A percentile compares a stretch with the other conserved stretches of the same genome.
Evolutionary conservation across 2,888 invertebrate species (phyloP).

Genomic region (Melieria crassipennis): DNA sequence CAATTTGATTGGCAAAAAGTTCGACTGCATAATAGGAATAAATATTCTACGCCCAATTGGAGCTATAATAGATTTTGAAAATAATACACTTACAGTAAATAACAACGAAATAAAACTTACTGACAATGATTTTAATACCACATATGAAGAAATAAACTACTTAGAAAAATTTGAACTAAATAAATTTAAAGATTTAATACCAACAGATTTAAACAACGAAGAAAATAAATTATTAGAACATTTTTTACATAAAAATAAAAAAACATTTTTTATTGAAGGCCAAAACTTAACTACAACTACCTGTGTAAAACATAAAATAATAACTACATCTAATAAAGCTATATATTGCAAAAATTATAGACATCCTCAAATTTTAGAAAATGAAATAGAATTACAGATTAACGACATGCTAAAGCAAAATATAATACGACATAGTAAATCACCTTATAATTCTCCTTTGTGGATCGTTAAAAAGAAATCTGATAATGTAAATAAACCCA

Average conservation of each 20-base stretch:
- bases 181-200: too few species aligned
- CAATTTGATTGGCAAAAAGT: constrained; percentile 15
- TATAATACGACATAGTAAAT: constrained; percentile 35
- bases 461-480: constrained; percentile 36
- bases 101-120: too few species aligned
- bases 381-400: constrained; percentile 29
- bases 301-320: constrained; percentile 32
- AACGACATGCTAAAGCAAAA: constrained; percentile 31
- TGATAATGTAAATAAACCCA: constrained; percentile 24
- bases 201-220: constrained; percentile 7
- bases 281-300: constrained; percentile 22
- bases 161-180: too few species aligned
- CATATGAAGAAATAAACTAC: too few species aligned
- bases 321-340: constrained; percentile 34
- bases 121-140: too few species aligned
- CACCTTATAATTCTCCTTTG: constrained; percentile 35
- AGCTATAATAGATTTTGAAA: neutral
- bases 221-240: constrained; percentile 1
- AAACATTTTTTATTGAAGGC: constrained; percentile 25
- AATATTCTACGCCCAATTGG: constrained; percentile 3
- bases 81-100: too few species aligned
- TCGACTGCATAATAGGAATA: constrained; percentile 21
- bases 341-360: constrained; percentile 39
- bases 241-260: constrained; percentile 14
- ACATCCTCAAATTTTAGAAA: constrained; percentile 30